Conservation (phyloP, 2,797 vertebrate genomes). For the Prionace glauca region DNA sequence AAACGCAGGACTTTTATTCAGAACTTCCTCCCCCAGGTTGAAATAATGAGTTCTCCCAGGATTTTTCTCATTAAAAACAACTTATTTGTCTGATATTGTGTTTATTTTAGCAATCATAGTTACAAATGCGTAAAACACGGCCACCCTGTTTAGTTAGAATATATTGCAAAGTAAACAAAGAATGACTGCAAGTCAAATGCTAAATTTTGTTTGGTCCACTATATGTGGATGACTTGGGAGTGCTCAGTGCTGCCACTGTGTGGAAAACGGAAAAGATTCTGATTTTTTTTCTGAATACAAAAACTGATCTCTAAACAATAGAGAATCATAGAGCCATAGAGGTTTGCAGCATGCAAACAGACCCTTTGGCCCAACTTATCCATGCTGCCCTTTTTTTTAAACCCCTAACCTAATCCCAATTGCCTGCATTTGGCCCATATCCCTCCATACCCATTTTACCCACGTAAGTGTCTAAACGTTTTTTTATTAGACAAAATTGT, state of each 20-base stretch:
- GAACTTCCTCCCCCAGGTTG: not conserved
- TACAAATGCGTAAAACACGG: not conserved
- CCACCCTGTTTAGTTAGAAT: not conserved
- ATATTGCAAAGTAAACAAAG: not conserved
- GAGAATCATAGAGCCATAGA: no score
- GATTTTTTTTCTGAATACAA: not conserved
- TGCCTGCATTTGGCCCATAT: no score
- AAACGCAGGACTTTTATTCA: not conserved
- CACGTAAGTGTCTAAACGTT: no score
- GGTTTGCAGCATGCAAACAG: no score
- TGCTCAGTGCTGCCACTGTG: not conserved
- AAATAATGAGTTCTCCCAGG: not conserved
- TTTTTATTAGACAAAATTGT: no score
- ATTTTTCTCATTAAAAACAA: not conserved
- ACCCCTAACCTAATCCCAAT: no score
- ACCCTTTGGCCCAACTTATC: no score
- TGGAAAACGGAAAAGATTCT: not conserved
- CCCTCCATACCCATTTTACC: no score
- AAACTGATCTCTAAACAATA: not conserved
- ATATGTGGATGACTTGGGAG: not conserved
- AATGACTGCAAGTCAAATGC: not conserved
- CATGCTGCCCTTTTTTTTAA: no score
- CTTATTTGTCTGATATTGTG: not conserved
- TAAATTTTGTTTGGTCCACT: not conserved
- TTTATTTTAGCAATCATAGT: not conserved